phyloP scores from a whole-genome alignment of 2,888 invertebrate genomes.

The Ennomos fuscantarius region DNA sequence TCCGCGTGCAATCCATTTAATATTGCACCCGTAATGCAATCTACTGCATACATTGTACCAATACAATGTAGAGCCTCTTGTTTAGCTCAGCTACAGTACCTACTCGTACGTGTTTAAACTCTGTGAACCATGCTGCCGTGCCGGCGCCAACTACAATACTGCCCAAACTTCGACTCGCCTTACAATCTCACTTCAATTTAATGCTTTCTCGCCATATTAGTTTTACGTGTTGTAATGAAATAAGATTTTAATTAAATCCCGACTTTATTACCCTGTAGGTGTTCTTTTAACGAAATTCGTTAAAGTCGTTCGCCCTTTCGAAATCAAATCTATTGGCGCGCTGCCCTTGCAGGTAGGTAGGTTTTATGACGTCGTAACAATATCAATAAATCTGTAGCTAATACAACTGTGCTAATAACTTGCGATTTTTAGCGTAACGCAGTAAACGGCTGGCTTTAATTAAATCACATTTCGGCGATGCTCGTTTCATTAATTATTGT shows the following conservation, averaged over 20 bases:
- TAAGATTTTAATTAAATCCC: conserved; percentile 39
- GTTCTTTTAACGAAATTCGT: conserved; percentile 41
- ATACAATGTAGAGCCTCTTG: conserved; percentile 15
- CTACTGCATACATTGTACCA: conserved; percentile 16
- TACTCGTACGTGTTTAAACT: conserved; percentile 15
- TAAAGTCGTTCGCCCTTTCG: conserved; percentile 38
- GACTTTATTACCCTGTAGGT: conserved; percentile 35
- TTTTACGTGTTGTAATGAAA: conserved; percentile 32
- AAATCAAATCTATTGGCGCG: conserved; percentile 37
- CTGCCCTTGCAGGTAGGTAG: conserved; percentile 40
- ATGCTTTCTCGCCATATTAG: conserved; percentile 32
- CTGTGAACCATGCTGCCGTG: conserved; percentile 6
- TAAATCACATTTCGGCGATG: conserved; percentile 42
- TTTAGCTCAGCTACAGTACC: conserved; percentile 22
- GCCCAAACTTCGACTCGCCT: conserved; percentile 37
- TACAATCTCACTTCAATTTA: conserved; percentile 35
- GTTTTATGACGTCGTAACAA: conserved; percentile 48
- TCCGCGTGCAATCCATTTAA: conserved; percentile 15
- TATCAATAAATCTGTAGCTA: conserved; percentile 46
- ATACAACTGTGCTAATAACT: conserved; percentile 39
- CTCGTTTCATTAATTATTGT: conserved; percentile 31
- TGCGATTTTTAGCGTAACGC: conserved; percentile 39
- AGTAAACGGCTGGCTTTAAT: conserved; percentile 44
- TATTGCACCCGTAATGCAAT: conserved; percentile 12
- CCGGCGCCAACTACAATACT: conserved; percentile 47